These are phyloP conservation scores for Drosophila sp. DNA, from an alignment of 1,140 invertebrate genomes.

Conservation along the genomic window DNA sequence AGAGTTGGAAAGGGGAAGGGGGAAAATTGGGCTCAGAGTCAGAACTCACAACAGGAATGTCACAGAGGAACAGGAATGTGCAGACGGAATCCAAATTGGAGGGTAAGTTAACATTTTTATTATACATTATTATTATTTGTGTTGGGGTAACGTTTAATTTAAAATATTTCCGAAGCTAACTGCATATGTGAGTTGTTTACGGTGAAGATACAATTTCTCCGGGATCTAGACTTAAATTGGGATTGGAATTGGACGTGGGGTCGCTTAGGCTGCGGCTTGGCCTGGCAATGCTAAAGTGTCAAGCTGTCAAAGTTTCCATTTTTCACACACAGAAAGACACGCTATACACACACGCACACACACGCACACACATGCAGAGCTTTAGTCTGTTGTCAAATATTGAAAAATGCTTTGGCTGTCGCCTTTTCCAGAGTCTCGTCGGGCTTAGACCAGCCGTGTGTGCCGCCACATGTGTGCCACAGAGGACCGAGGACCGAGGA, in stretches of 20 bases:
- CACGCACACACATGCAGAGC: conserved; percentile 27
- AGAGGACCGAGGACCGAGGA: conserved; percentile 21
- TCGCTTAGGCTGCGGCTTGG: conserved; percentile 16
- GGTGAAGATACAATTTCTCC: background rate
- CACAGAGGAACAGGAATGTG: conserved; percentile 28
- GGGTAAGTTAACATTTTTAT: conserved; percentile 42
- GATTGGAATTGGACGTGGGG: conserved; percentile 1
- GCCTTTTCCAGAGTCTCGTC: conserved; percentile 23
- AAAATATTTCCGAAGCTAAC: conserved; percentile 62
- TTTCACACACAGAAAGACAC: conserved; percentile 58
- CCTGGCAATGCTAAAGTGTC: conserved; percentile 62
- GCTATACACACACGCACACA: conserved; percentile 30
- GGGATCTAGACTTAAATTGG: background rate
- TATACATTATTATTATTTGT: conserved; percentile 28
- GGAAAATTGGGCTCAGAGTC: background rate
- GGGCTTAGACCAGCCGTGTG: conserved; percentile 53
- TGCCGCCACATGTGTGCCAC: conserved; percentile 57
- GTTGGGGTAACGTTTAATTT: conserved; percentile 47
- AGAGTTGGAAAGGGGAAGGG: background rate
- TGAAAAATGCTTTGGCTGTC: conserved; percentile 69
- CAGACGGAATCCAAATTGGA: background rate
- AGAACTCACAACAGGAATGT: conserved; percentile 4
- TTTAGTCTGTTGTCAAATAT: conserved; percentile 71
- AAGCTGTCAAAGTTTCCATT: conserved; percentile 81
- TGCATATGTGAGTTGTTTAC: conserved; percentile 32